Evolutionary conservation across 1,140 invertebrate species (phyloP), one percentile per base, ranked within the genome.

Genomic region (Atta colombica): DNA sequence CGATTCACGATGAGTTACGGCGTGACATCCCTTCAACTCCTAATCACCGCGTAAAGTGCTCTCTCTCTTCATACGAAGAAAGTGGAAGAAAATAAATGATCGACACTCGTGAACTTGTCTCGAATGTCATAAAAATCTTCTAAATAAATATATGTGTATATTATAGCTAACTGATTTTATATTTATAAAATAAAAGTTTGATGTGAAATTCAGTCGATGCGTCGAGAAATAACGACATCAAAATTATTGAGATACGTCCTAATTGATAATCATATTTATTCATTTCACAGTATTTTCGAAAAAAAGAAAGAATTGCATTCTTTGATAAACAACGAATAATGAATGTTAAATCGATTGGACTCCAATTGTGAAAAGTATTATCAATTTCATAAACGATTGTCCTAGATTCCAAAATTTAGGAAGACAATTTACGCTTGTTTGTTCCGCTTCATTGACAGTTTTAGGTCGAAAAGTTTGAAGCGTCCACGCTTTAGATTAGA

Each of bases 361-460:
- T 31, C 2, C 35, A 21, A 51, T 61, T n/a, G 68, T 25, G 31
- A n/a, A 61, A 72, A 82, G 45, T 82, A 89, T 45, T 45, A 45
- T 87, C 77, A 58, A 60, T 72, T 86, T 55, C 72, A 74, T 61
- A 65, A 55, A 77, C 77, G 55, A 25, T 63, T 69, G 88, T 65
- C 77, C 88, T 28, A 82, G 68, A 89, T 89, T 89, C 80, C 63
- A 71, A 86, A 87, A 87, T 89, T 89, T 87, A 55, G 63, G 65
- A 87, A 85, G 71, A 58, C 49, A 49, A 51, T 88, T 80, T 74
- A 14, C 77, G 60, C 66, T 72, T 61, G 85, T 87, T 68, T 72
- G 88, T 74, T 68, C 88, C 45, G 82, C 74, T 84, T 72, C 25
- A 8, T 5, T 7, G 66, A 74, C 72, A 25, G 35, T 84, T 89